Evolutionary conservation across 30 jellyfish, hydroid and myxozoan species (phyloP).

Genomic region (Aurelia sp.): DNA sequence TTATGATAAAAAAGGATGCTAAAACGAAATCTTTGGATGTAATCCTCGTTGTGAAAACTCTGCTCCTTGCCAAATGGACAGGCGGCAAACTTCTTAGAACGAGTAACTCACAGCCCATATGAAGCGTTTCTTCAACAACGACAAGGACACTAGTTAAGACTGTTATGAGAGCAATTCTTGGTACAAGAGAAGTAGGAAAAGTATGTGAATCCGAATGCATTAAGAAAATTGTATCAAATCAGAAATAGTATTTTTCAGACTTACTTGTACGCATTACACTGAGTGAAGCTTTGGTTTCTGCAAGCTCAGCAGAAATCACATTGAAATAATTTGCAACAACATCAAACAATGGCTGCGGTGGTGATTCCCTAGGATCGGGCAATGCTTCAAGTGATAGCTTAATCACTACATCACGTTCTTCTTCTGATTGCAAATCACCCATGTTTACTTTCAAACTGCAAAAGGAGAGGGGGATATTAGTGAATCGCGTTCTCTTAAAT

Average conservation of each 20-base stretch:
- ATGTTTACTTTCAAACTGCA: constrained; percentile 79
- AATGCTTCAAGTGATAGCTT: constrained; percentile 65
- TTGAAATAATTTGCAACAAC: constrained; percentile 71
- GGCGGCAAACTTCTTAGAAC: no score
- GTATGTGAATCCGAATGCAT: no score
- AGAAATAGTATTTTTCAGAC: background rate
- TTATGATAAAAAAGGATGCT: no score
- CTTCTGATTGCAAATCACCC: constrained; percentile 95
- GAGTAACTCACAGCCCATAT: no score
- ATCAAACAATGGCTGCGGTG: constrained; percentile 78
- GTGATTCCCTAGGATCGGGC: constrained; percentile 46
- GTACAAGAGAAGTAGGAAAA: no score
- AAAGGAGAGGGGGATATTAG: background rate
- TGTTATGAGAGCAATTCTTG: no score
- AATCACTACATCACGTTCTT: constrained; percentile 83
- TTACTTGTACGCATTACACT: constrained; percentile 76
- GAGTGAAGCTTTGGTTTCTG: constrained; percentile 13
- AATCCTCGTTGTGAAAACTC: no score
- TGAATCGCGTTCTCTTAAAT: background rate
- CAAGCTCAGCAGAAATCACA: constrained; percentile 54
- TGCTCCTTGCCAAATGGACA: no score
- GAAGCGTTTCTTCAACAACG: no score
- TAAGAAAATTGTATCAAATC: no score
- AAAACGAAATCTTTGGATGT: no score
- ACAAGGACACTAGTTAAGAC: no score